These are phyloP conservation scores for Drosophila bunnanda DNA, from an alignment of 2,888 invertebrate genomes.

Conservation along the genomic window DNA sequence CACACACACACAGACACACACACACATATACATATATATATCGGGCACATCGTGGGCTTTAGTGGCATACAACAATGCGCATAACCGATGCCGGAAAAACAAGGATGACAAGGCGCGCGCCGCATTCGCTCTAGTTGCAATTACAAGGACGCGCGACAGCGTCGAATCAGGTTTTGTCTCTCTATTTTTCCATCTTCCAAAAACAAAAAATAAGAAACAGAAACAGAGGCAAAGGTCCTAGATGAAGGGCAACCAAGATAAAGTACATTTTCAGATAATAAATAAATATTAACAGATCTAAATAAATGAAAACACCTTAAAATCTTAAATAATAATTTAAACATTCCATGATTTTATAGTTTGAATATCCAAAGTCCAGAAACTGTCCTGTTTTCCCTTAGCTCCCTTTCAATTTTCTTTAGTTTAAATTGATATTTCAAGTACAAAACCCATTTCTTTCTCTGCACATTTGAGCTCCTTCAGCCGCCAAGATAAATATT, in stretches of 20 bases:
- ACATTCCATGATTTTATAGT: background rate
- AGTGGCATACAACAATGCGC: slow-evolving; percentile 37
- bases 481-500: slow-evolving; percentile 67
- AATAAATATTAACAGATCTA: background rate
- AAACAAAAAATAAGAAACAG: background rate
- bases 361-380: background rate
- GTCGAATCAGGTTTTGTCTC: slow-evolving; percentile 18
- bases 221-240: slow-evolving; percentile 1
- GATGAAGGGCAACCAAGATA: background rate
- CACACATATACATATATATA: background rate
- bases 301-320: background rate
- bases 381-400: background rate
- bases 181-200: background rate
- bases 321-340: background rate
- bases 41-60: background rate
- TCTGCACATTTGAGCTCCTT: slow-evolving; percentile 1
- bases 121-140: slow-evolving; percentile 44
- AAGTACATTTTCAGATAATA: background rate
- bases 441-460: background rate
- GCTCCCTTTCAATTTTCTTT: background rate
- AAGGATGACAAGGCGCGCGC: slow-evolving; percentile 30
- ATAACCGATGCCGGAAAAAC: slow-evolving; percentile 32
- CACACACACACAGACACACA: background rate
- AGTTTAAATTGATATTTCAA: background rate
- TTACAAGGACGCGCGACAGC: slow-evolving; percentile 45